phyloP scores from a whole-genome alignment of 64 coral and sea anemone species.

The Actinia equina region DNA sequence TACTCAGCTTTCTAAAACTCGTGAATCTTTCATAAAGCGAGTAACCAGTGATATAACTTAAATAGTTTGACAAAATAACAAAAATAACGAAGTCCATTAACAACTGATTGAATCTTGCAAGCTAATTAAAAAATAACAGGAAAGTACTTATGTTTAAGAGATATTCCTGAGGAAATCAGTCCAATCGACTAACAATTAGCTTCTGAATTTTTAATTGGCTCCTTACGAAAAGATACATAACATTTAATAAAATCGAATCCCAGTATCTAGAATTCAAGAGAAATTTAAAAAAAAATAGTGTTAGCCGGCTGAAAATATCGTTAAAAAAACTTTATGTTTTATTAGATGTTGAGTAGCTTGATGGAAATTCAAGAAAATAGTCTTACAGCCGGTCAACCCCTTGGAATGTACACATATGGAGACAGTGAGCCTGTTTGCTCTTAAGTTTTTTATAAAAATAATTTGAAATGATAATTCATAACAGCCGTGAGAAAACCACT shows the following conservation, averaged over 20 bases:
- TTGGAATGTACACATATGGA: conserved; percentile 29
- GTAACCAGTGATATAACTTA: neutral
- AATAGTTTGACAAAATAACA: conserved; percentile 1
- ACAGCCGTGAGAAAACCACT: conserved; percentile 68
- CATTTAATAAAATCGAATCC: neutral
- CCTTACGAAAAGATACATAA: neutral
- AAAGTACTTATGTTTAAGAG: neutral
- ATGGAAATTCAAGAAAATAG: neutral
- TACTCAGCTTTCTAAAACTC: neutral
- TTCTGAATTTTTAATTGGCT: conserved; percentile 18
- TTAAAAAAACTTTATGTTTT: neutral
- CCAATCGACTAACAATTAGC: conserved; percentile 13
- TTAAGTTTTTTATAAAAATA: conserved; percentile 29
- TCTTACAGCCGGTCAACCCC: neutral
- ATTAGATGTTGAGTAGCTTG: neutral
- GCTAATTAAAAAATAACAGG: conserved; percentile 27
- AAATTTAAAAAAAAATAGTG: neutral
- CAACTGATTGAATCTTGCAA: conserved; percentile 22
- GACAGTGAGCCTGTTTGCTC: conserved; percentile 30
- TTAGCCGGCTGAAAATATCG: neutral
- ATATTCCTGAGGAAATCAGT: conserved; percentile 11
- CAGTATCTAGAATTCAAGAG: neutral
- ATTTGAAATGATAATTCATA: conserved; percentile 67
- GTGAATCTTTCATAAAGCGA: neutral
- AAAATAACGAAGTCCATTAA: conserved; percentile 28